Conservation (phyloP, 2,797 vertebrate species). For the Anabas testudineus region DNA sequence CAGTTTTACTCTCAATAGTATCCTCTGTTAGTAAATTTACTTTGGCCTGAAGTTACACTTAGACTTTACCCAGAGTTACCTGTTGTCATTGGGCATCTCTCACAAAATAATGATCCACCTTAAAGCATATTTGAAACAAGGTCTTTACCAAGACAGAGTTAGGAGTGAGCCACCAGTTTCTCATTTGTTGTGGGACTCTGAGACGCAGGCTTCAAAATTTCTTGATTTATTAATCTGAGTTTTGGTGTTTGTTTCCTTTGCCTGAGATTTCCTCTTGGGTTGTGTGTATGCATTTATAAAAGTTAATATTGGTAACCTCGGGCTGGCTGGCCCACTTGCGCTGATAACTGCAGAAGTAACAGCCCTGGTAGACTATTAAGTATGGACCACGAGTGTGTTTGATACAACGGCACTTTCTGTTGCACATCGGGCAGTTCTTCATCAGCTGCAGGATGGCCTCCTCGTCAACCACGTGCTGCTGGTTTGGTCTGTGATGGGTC, state of each 20-base stretch:
- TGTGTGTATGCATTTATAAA: background rate
- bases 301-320: slow-evolving; percentile 1
- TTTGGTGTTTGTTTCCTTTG: slow-evolving; percentile 17
- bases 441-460: slow-evolving; percentile 48
- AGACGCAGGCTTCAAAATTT: slow-evolving; percentile 2
- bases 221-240: background rate
- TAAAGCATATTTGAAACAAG: slow-evolving; percentile 7
- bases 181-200: background rate
- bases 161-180: background rate
- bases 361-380: slow-evolving; percentile 43
- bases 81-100: background rate
- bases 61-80: background rate
- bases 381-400: background rate
- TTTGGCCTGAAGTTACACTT: background rate
- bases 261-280: background rate
- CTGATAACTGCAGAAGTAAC: slow-evolving; percentile 45
- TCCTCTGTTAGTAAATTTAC: background rate
- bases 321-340: slow-evolving; percentile 46
- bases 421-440: slow-evolving; percentile 29
- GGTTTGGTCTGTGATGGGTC: slow-evolving; percentile 2
- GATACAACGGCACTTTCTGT: slow-evolving; percentile 24
- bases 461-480: slow-evolving; percentile 44
- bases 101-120: background rate
- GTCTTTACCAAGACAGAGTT: background rate
- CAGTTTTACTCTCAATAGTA: background rate